Base-by-base conservation (phyloP, 2,888 invertebrate genomes). In the Anarsia innoxiella region DNA sequence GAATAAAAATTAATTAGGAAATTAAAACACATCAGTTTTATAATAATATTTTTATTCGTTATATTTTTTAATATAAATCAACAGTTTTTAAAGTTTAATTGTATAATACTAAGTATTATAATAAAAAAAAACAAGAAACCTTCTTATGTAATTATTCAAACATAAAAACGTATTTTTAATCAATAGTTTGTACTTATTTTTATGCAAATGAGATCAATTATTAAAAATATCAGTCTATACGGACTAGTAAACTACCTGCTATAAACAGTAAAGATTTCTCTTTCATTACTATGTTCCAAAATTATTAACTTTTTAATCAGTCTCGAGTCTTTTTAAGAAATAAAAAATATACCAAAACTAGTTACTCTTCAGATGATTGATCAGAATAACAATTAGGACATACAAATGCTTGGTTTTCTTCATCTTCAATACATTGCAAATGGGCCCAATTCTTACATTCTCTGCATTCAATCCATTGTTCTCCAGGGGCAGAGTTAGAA, bases 311-410 rank as follows among this genome's bases (percentile, higher is more conserved):
- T 33, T 33, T 33, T 19, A 15, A 33, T 14, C 19, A 25, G 12
- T 19, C 23, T 19, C 12, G 12, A 19, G 25, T 23, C 15, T 12
- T 16, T 32, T 11, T 32, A n/a, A 11, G 6, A 9, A 25, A 25
- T 25, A 25, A 25, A 28, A 28, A 28, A 28, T 28, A 10, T 6
- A 12, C 3, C 12, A 12, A 12, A 26, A 19, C 23, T 30, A 14
- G n/a, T 15, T 15, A 6, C 10, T 30, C 14, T 15, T 9, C 14
- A 30, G 11, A 10, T 28, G 28, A 28, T 14, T 27, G 13, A 32
- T 32, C 32, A 12, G 37, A 32, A 10, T 32, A 14, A 27, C 37
- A 37, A 10, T 37, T 37, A 23, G 37, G 31, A 32, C 37, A 37
- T 13, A 37, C 16, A 32, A 27, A 37, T 14, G 19, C 11, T 13